Percentiles rank a stretch among this genome's conserved stretches.
These are phyloP conservation scores for Trisateles emortualis DNA, from an alignment of 2,888 invertebrate genomes.

Conservation along the genomic window DNA sequence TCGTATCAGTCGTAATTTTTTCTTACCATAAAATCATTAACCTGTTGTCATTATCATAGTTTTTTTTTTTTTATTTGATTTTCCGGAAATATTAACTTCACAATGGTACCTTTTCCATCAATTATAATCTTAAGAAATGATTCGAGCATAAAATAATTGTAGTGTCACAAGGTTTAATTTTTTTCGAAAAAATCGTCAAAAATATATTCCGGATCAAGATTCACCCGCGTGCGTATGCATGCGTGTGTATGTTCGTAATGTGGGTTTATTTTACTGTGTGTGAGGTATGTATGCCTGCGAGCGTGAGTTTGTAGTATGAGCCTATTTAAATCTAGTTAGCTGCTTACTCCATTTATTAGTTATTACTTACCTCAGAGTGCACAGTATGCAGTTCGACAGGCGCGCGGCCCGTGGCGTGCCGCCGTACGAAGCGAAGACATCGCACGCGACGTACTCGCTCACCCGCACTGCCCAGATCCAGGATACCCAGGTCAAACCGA, in stretches of 20 bases:
- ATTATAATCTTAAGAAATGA: constrained; percentile 8
- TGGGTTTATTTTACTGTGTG: too few relatives aligned
- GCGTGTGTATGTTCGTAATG: too few relatives aligned
- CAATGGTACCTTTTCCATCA: constrained; percentile 6
- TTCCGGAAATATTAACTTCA: constrained; percentile 9
- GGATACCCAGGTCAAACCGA: constrained; percentile 95
- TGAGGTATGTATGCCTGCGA: too few relatives aligned
- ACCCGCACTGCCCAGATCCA: constrained; percentile 97
- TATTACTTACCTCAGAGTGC: constrained; percentile 93
- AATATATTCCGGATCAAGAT: constrained; percentile 2
- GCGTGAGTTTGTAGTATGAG: too few relatives aligned
- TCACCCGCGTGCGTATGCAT: too few relatives aligned
- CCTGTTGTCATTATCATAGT: constrained; percentile 5
- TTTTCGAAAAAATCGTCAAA: background rate
- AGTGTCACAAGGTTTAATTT: background rate
- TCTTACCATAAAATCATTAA: constrained; percentile 9
- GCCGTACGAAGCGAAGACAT: constrained; percentile 93
- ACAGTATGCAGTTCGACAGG: constrained; percentile 97
- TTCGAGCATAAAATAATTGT: constrained; percentile 8
- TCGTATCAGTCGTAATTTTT: constrained; percentile 12
- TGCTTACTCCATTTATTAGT: too few relatives aligned
- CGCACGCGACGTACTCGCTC: constrained; percentile 95
- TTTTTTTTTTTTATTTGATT: constrained; percentile 6
- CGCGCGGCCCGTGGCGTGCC: constrained; percentile 96
- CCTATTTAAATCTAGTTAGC: too few relatives aligned